Conservation (phyloP, 2,113 vertebrate species). For the Peromyscus leucopus region DNA sequence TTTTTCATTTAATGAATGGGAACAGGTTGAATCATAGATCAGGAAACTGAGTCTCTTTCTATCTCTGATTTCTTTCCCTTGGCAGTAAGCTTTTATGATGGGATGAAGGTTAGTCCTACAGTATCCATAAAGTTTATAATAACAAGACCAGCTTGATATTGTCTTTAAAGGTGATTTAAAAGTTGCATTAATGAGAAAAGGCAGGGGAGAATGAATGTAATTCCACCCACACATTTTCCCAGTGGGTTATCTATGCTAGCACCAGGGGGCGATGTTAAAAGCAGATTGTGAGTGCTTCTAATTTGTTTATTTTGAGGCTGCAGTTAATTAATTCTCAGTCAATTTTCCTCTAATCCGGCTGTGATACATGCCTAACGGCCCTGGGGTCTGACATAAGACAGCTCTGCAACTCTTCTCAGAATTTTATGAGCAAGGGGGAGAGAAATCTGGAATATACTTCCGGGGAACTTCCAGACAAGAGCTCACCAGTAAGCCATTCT, state of each 20-base stretch:
- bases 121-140: conserved; percentile 15
- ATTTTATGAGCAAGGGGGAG: neutral
- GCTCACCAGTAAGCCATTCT: neutral
- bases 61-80: neutral
- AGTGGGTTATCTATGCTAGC: conserved; percentile 45
- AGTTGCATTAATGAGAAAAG: conserved; percentile 54
- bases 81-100: neutral
- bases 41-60: neutral
- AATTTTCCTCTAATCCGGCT: conserved; percentile 55
- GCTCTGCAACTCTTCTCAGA: neutral
- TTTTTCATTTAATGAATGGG: neutral
- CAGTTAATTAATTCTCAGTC: conserved; percentile 73
- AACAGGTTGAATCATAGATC: neutral
- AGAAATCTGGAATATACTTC: neutral
- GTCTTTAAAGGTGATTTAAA: conserved; percentile 41
- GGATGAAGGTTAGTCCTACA: neutral
- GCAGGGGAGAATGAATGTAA: neutral
- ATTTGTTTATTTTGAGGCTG: conserved; percentile 67
- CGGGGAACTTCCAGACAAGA: neutral
- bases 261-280: conserved; percentile 66
- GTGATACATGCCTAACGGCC: neutral
- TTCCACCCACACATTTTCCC: conserved; percentile 40
- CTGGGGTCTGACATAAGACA: neutral
- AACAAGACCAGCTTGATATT: conserved; percentile 34
- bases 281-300: conserved; percentile 57